Percentiles rank a stretch among this genome's conserved stretches.
Conservation (phyloP, 2,113 vertebrate genomes). For the Paraplagusia blochii region DNA sequence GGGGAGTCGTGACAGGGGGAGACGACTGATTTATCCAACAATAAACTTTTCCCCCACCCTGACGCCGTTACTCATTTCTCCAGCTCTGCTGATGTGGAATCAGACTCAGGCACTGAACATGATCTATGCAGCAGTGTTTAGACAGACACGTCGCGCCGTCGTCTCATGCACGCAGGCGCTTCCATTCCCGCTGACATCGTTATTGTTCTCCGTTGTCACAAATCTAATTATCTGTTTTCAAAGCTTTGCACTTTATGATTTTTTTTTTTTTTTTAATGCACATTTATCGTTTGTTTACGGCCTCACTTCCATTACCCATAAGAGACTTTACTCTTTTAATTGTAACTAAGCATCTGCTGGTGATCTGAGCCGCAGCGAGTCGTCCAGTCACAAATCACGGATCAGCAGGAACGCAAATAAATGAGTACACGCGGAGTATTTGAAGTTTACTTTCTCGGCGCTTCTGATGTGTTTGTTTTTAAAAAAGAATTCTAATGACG, state of each 20-base stretch:
- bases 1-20: slow-evolving; percentile 16
- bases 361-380: slow-evolving; percentile 58
- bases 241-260: slow-evolving; percentile 53
- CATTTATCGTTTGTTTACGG: slow-evolving; percentile 19
- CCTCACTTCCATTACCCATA: slow-evolving; percentile 40
- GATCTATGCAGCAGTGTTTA: slow-evolving; percentile 33
- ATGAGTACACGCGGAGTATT: slow-evolving; percentile 61
- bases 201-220: slow-evolving; percentile 61
- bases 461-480: slow-evolving; percentile 37
- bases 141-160: slow-evolving; percentile 39
- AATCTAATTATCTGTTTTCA: slow-evolving; percentile 68
- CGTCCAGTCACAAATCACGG: slow-evolving; percentile 61
- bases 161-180: slow-evolving; percentile 42
- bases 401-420: slow-evolving; percentile 63
- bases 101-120: slow-evolving; percentile 31
- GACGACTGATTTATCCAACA: slow-evolving; percentile 27
- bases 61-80: slow-evolving; percentile 33
- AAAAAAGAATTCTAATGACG: too few species aligned
- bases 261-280: slow-evolving; percentile 9
- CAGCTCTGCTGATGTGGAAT: slow-evolving; percentile 20
- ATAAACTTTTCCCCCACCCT: slow-evolving; percentile 37
- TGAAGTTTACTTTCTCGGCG: slow-evolving; percentile 54
- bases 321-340: slow-evolving; percentile 54
- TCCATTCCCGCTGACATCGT: slow-evolving; percentile 56
- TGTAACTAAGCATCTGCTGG: slow-evolving; percentile 63